Conservation (phyloP, 2,888 invertebrate species). For the Polydrusus tereticollis region DNA sequence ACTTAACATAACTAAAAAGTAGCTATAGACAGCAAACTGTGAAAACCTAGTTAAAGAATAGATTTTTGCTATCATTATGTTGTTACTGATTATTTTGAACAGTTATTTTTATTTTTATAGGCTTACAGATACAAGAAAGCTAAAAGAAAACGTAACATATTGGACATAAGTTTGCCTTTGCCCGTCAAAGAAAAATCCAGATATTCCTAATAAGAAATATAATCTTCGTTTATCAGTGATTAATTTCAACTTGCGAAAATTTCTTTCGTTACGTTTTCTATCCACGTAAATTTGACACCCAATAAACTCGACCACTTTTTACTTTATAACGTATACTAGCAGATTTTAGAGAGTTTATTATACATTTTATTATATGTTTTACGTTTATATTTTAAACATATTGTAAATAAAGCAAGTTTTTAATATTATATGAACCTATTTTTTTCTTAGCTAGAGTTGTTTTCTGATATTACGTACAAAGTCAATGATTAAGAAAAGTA, state of each 20-base stretch:
- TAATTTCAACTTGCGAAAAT: not conserved
- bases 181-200: slow-evolving; percentile 52
- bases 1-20: slow-evolving; percentile 20
- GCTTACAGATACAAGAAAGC: slow-evolving; percentile 62
- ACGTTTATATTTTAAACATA: slow-evolving; percentile 19
- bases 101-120: slow-evolving; percentile 57
- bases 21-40: slow-evolving; percentile 28
- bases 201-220: slow-evolving; percentile 9
- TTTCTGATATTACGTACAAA: no score
- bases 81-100: not conserved
- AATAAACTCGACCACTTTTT: not conserved
- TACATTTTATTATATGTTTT: slow-evolving; percentile 11
- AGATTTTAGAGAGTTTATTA: not conserved
- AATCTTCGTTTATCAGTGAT: not conserved
- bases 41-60: not conserved
- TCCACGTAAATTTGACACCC: not conserved
- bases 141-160: slow-evolving; percentile 60
- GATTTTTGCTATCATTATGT: not conserved
- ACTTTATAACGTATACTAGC: not conserved
- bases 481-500: no score
- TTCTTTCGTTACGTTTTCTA: slow-evolving; percentile 7
- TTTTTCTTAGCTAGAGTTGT: no score
- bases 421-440: no score
- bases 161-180: slow-evolving; percentile 57
- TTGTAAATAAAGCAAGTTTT: slow-evolving; percentile 34